Base-by-base conservation (phyloP, 2,797 vertebrate genomes). In the Eptatretus atami region DNA sequence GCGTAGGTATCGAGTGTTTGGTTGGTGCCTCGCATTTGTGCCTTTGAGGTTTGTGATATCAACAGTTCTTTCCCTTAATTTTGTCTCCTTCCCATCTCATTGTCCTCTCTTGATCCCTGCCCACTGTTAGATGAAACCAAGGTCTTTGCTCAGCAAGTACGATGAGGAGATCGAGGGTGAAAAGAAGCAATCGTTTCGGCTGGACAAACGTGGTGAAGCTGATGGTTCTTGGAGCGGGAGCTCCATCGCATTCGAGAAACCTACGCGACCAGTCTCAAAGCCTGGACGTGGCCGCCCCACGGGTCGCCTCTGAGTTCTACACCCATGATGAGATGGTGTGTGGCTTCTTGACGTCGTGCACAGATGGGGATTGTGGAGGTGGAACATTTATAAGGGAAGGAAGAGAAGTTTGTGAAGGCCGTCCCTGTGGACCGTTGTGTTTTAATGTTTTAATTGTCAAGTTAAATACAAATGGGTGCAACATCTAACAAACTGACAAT, bases 161-260 rank as follows among this genome's bases (percentile, higher is more conserved):
- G 85, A 92, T 1, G 86, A 87, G 68, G 84, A 88, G 71, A 83
- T 92, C 1, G 83, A 92, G 0, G 84, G 86, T 0, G 83, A 86
- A 69, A 82, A 82, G 73, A 86, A 81, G 31, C 82, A 80, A 65
- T 80, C 80, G 10, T 88, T 92, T 73, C 75, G 78, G 2, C 66
- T 92, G 66, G 79, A 73, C 10, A 66, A 77, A 0, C 79, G 80
- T 0, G 85, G 85, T 54, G 72, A 69, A 5, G 82, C 80, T 0
- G 79, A 81, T 1, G 80, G 81, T 1, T 75, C 80, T 2, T 73
- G 82, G 85, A 85, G 64, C 74, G 79, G 1, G 84, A 87, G 70
- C 73, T 87, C 12, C 78, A 83, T 67, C 77, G 74, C 64, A 81
- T 92, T 69, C 80, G 73, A 53, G 77, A 86, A 19, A 71, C 69